Evolutionary conservation across 2,113 vertebrate genomes (phyloP).

Genomic region (Pionites leucogaster): DNA sequence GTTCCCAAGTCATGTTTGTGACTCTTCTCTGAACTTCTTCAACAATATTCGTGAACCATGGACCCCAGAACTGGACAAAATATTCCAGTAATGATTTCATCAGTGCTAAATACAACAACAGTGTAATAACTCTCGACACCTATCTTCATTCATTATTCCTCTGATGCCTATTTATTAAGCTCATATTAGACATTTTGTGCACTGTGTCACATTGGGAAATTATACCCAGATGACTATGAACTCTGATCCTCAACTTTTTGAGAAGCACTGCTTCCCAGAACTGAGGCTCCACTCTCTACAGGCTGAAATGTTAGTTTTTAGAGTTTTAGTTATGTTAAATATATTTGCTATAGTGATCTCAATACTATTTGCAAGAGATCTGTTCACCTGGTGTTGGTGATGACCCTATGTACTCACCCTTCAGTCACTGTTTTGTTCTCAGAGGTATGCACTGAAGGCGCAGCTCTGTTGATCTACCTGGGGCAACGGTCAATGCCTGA

Average conservation of each 20-base stretch:
- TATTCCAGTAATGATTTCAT: conserved; percentile 66
- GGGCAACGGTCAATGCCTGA: background rate
- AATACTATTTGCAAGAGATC: background rate
- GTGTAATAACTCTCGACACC: conserved; percentile 53
- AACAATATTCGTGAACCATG: conserved; percentile 48
- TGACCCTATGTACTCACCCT: background rate
- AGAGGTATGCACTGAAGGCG: background rate
- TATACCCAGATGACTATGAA: conserved; percentile 22
- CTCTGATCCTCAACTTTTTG: conserved; percentile 2
- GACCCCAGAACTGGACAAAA: conserved; percentile 39
- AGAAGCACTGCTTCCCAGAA: conserved; percentile 6
- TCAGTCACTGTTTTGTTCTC: background rate
- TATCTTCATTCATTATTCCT: conserved; percentile 68
- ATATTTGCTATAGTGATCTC: background rate
- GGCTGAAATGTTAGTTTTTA: background rate
- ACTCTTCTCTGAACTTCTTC: conserved; percentile 53
- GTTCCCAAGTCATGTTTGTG: background rate
- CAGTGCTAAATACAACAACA: conserved; percentile 66
- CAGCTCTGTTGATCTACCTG: background rate
- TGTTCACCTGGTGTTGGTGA: background rate
- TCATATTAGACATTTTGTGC: conserved; percentile 32
- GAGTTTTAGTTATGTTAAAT: background rate
- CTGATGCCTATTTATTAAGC: conserved; percentile 62
- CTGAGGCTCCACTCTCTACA: background rate
- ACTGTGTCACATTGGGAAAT: conserved; percentile 36